Evolutionary conservation across 1,140 invertebrate genomes (phyloP).

Genomic region (Holotrichia oblita): DNA sequence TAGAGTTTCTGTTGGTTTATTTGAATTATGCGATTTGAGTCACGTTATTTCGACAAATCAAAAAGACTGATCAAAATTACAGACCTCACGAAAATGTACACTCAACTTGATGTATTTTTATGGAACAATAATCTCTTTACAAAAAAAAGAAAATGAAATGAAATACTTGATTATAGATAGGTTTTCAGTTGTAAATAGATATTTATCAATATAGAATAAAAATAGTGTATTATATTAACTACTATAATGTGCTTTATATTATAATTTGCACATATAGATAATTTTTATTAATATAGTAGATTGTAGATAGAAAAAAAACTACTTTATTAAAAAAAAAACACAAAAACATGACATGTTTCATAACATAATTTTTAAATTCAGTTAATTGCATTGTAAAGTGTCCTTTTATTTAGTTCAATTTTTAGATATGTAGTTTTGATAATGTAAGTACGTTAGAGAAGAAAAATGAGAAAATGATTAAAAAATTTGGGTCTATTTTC

Average conservation of each 20-base stretch:
- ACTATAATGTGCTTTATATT: slow-evolving; percentile 43
- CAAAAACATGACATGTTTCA: slow-evolving; percentile 40
- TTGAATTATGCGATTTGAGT: slow-evolving; percentile 32
- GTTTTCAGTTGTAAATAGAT: slow-evolving; percentile 41
- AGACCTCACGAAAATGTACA: slow-evolving; percentile 20
- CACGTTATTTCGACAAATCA: slow-evolving; percentile 34
- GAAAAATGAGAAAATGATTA: slow-evolving; percentile 34
- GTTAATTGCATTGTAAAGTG: slow-evolving; percentile 42
- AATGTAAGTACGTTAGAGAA: slow-evolving; percentile 39
- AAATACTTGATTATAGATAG: slow-evolving; percentile 37
- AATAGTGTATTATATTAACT: slow-evolving; percentile 39
- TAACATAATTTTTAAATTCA: slow-evolving; percentile 36
- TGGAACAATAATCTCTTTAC: slow-evolving; percentile 41
- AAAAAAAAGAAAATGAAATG: slow-evolving; percentile 22
- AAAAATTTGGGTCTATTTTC: slow-evolving; percentile 40
- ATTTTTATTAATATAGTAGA: slow-evolving; percentile 41
- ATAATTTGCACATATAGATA: slow-evolving; percentile 43
- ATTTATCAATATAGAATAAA: slow-evolving; percentile 37
- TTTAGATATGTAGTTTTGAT: slow-evolving; percentile 42
- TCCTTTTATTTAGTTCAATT: slow-evolving; percentile 41
- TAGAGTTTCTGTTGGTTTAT: slow-evolving; percentile 20
- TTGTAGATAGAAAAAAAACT: slow-evolving; percentile 40
- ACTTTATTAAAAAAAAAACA: slow-evolving; percentile 40
- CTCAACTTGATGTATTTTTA: slow-evolving; percentile 39
- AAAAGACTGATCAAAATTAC: slow-evolving; percentile 40